Base-by-base conservation (phyloP, 2,888 invertebrate genomes). In the Melanchra persicariae region DNA sequence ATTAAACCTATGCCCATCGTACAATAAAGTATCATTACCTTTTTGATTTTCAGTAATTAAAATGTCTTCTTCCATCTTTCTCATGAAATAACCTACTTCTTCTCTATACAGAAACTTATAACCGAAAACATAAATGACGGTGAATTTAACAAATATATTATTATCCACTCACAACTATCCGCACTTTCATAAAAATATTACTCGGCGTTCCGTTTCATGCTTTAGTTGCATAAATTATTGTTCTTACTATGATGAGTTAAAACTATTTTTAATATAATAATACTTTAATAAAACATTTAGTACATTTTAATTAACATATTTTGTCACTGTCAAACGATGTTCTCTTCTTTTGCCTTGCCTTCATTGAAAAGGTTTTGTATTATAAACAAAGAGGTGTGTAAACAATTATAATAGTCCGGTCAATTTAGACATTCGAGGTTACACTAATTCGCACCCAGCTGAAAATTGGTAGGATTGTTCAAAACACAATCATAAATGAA, bases 161-260 rank as follows among this genome's bases (percentile, higher is more conserved):
- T 62, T 62, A 62, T 62, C 47, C 62, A 51, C 37, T 62, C 51
- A 60, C 30, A 47, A 60, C 60, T 62, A 62, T 51, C 62, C 62
- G 62, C 62, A 62, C 62, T 62, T 62, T 51, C 62, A 62, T 62
- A 62, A 62, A 62, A 62, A 62, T 62, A 62, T 62, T 62, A 51
- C 51, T 62, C 30, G 49, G 47, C 62, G 62, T 62, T 62, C 51
- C 62, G 37, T 62, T 34, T 62, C 51, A 62, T 51, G 62, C 51
- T 62, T 62, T 62, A 49, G 34, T 55, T 55, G 55, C 34, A 47
- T 47, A 47, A 43, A 43, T 43, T 30, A 54, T 54, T 54, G 40
- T 30, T 54, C 26, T 59, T 24, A 59, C 59, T 15, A 43, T 15
- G 40, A 43, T 43, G 40, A 43, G 40, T 43, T 15, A 43, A 43